These are phyloP conservation scores for Heliangelus exortis DNA, from an alignment of 2,797 vertebrate genomes.

Conservation along the genomic window DNA sequence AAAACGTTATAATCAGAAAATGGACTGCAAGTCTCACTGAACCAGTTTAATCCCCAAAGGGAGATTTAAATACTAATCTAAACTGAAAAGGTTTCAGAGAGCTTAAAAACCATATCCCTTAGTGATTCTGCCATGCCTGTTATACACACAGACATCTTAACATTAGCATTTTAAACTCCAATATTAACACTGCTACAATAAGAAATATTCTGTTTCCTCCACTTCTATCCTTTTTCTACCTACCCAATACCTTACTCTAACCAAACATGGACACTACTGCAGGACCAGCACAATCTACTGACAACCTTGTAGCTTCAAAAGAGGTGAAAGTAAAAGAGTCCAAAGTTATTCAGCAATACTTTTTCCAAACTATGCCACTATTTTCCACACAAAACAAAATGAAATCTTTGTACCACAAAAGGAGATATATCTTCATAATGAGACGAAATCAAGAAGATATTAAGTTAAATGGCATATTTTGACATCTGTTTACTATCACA, in stretches of 20 bases:
- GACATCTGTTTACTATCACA: slow-evolving; percentile 9
- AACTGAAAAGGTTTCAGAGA: slow-evolving; percentile 55
- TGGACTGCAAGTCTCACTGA: slow-evolving; percentile 38
- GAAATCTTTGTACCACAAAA: neutral
- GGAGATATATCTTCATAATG: neutral
- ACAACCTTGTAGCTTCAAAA: neutral
- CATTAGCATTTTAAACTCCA: neutral
- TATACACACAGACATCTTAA: neutral
- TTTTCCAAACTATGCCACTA: fast-evolving
- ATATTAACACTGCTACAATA: neutral
- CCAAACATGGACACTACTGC: neutral
- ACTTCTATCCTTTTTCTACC: neutral
- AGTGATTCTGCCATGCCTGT: neutral
- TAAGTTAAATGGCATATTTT: neutral
- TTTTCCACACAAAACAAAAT: neutral
- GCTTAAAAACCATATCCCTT: slow-evolving; percentile 27
- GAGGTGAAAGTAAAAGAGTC: neutral
- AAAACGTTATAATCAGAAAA: slow-evolving; percentile 54
- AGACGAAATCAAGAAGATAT: neutral
- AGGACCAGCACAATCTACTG: neutral
- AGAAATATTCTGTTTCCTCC: neutral
- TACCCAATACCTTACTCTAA: neutral
- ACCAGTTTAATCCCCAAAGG: slow-evolving; percentile 43
- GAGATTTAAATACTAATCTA: slow-evolving; percentile 63
- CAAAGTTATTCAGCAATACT: neutral